These are phyloP conservation scores for Penaeus japonicus DNA, from an alignment of 1,140 invertebrate species.

Conservation along the genomic window DNA sequence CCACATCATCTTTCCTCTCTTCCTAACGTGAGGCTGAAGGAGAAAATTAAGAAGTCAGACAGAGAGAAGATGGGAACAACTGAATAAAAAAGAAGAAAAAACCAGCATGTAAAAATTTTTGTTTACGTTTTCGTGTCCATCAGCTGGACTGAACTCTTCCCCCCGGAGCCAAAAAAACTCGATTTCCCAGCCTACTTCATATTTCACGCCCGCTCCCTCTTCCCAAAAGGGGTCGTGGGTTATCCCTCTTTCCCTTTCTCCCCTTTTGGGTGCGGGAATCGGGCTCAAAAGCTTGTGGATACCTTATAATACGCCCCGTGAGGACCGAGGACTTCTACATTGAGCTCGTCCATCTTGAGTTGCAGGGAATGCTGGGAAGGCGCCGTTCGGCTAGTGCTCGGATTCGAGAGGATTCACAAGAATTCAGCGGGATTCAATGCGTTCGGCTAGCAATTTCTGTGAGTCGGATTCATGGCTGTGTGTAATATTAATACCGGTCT, in stretches of 20 bases:
- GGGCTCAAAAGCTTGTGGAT: background rate
- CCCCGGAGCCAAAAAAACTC: background rate
- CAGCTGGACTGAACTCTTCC: no score
- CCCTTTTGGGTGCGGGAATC: background rate
- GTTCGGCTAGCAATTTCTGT: background rate
- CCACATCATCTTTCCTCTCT: no score
- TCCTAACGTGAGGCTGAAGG: no score
- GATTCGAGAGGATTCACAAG: background rate
- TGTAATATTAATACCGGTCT: no score
- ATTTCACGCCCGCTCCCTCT: background rate
- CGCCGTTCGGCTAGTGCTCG: background rate
- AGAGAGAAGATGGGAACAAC: background rate
- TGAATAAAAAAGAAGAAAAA: background rate
- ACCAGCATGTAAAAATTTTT: background rate
- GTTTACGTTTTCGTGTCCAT: background rate
- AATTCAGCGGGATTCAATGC: background rate
- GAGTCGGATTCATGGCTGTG: background rate
- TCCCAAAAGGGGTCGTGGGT: background rate
- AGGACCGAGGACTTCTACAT: conserved; percentile 52
- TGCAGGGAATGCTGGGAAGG: conserved; percentile 45
- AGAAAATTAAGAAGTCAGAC: no score
- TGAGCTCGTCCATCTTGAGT: conserved; percentile 56
- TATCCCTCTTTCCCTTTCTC: background rate
- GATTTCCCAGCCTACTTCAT: background rate
- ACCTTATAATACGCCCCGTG: conserved; percentile 57